phyloP scores from a whole-genome alignment of 30 jellyfish, hydroid and myxozoan species.

The Mastigias papua region DNA sequence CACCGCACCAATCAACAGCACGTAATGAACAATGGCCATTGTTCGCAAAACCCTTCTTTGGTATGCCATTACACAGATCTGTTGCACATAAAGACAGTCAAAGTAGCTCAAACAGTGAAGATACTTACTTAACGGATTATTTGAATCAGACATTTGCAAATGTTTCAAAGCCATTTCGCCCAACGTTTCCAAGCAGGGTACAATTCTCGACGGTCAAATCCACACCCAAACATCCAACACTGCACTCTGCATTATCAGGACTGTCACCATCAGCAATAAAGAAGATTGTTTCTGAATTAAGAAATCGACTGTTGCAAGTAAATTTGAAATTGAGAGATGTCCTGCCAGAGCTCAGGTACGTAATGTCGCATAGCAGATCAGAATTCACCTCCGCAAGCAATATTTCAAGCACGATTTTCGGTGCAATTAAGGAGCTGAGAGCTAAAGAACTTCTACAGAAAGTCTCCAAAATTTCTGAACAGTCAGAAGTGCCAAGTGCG shows the following conservation, averaged over 20 bases:
- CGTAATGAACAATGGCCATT: conserved; percentile 21
- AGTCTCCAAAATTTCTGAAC: conserved; percentile 20
- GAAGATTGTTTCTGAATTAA: conserved; percentile 29
- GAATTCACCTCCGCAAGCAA: conserved; percentile 9
- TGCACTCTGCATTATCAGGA: conserved; percentile 50
- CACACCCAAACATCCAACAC: conserved; percentile 36
- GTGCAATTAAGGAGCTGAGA: conserved; percentile 30
- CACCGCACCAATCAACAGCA: conserved; percentile 4
- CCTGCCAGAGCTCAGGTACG: conserved; percentile 61
- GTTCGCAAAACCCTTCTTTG: conserved; percentile 39
- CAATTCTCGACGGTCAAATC: background rate
- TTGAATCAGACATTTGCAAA: conserved; percentile 10
- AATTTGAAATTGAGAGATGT: conserved; percentile 68
- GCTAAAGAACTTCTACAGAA: conserved; percentile 37
- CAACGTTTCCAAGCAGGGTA: conserved; percentile 11
- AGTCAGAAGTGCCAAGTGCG: background rate
- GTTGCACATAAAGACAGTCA: background rate
- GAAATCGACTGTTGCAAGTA: conserved; percentile 31
- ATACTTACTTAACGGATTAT: conserved; percentile 21
- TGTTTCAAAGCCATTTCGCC: background rate
- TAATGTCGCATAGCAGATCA: conserved; percentile 42
- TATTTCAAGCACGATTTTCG: conserved; percentile 51
- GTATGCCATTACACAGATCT: conserved; percentile 18
- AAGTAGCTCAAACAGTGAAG: background rate
- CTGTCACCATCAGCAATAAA: conserved; percentile 25